phyloP scores from a whole-genome alignment of 2,797 vertebrate species.

The Aeoliscus strigatus region DNA sequence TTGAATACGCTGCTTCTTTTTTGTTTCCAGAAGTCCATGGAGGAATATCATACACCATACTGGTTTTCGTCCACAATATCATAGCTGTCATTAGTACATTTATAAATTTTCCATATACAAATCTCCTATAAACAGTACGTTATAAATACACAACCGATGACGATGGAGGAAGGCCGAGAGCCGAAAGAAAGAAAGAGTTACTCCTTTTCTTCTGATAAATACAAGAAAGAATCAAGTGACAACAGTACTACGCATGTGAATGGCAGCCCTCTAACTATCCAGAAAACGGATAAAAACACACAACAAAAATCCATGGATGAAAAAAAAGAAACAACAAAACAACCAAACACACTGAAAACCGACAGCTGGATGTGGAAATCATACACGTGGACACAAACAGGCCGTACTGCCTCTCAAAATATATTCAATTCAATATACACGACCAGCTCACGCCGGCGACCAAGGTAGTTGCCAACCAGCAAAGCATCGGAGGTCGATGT shows the following conservation, averaged over 20 bases:
- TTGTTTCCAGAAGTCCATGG: constrained; percentile 34
- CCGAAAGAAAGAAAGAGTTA: constrained; percentile 45
- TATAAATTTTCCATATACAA: constrained; percentile 74
- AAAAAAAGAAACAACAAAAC: constrained; percentile 37
- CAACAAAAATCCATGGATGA: constrained; percentile 59
- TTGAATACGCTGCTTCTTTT: constrained; percentile 59
- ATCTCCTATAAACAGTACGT: constrained; percentile 76
- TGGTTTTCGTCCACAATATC: constrained; percentile 65
- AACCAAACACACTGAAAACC: constrained; percentile 50
- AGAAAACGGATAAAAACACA: constrained; percentile 65
- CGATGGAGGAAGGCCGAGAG: constrained; percentile 60
- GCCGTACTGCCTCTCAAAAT: constrained; percentile 62
- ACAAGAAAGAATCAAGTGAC: constrained; percentile 43
- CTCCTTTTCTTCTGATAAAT: constrained; percentile 59
- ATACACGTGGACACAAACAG: constrained; percentile 60
- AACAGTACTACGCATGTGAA: constrained; percentile 45
- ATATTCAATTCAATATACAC: constrained; percentile 67
- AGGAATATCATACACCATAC: constrained; percentile 54
- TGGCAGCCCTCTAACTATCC: constrained; percentile 67
- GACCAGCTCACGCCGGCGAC: constrained; percentile 68
- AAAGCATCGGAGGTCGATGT: constrained; percentile 39
- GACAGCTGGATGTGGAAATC: constrained; percentile 54
- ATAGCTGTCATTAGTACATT: constrained; percentile 74
- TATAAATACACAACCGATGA: constrained; percentile 71
- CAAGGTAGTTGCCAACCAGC: constrained; percentile 79